Conservation (phyloP, 2,888 invertebrate species). For the Melipona bicolor region DNA sequence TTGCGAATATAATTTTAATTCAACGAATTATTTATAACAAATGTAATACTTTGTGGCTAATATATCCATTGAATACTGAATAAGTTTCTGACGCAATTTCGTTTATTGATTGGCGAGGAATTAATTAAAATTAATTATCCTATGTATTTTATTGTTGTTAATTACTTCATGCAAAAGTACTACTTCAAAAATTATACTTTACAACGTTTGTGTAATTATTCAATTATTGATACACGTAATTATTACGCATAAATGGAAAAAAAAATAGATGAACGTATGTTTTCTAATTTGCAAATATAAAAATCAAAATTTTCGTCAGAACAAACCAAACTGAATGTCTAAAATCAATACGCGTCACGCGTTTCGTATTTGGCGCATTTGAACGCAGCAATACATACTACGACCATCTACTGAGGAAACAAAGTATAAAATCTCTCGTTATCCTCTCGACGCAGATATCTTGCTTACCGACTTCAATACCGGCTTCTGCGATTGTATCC, state of each 20-base stretch:
- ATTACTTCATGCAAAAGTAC: neutral
- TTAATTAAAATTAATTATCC: neutral
- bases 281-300: neutral
- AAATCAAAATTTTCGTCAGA: no score
- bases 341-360: neutral
- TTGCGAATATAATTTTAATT: neutral
- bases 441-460: constrained; percentile 51
- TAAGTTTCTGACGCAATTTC: neutral
- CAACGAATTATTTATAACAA: neutral
- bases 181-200: neutral
- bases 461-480: constrained; percentile 71
- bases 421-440: constrained; percentile 44
- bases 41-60: neutral
- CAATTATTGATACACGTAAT: neutral
- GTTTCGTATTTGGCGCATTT: neutral
- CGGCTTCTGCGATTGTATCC: constrained; percentile 64
- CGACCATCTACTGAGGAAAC: constrained; percentile 63
- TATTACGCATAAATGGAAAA: neutral
- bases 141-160: neutral
- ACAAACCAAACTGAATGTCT: neutral
- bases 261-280: neutral
- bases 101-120: neutral
- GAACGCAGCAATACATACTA: constrained; percentile 38
- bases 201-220: neutral
- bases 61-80: neutral